phyloP scores from a whole-genome alignment of 2,797 vertebrate species.

The Spinus pinus region DNA sequence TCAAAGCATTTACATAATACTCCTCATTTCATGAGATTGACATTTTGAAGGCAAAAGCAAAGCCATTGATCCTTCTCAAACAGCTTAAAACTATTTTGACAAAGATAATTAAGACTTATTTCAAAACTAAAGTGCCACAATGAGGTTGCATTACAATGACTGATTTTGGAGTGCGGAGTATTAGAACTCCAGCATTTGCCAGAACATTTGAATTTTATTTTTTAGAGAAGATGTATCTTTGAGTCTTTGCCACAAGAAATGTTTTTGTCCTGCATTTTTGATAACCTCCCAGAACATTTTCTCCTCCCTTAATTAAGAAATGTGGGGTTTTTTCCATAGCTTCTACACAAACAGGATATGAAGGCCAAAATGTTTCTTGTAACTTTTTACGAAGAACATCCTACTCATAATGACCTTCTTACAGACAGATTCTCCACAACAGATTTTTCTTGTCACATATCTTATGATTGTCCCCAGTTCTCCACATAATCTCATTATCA shows the following conservation, averaged over 20 bases:
- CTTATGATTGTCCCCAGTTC: not conserved
- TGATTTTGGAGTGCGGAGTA: not conserved
- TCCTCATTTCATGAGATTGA: not conserved
- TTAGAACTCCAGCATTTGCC: not conserved
- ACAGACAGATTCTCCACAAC: not conserved
- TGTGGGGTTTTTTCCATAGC: not conserved
- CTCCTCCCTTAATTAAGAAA: constrained; percentile 47
- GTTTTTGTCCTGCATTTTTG: constrained; percentile 33
- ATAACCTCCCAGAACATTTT: constrained; percentile 46
- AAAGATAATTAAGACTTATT: not conserved
- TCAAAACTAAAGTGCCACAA: not conserved
- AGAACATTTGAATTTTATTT: not conserved
- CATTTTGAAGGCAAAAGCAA: not conserved
- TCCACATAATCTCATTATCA: not conserved
- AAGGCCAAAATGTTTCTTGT: not conserved
- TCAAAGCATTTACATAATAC: not conserved
- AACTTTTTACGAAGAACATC: not conserved
- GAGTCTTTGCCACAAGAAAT: constrained; percentile 27
- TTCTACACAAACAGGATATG: constrained; percentile 21
- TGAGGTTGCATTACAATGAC: not conserved
- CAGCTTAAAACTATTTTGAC: not conserved
- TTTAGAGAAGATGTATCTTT: constrained; percentile 12
- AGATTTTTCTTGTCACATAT: constrained; percentile 26
- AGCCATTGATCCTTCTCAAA: not conserved
- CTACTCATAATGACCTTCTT: not conserved